Evolutionary conservation across 2,888 invertebrate species (phyloP), one percentile per base, ranked within the genome.

Genomic region (Stegana nigrithorax): DNA sequence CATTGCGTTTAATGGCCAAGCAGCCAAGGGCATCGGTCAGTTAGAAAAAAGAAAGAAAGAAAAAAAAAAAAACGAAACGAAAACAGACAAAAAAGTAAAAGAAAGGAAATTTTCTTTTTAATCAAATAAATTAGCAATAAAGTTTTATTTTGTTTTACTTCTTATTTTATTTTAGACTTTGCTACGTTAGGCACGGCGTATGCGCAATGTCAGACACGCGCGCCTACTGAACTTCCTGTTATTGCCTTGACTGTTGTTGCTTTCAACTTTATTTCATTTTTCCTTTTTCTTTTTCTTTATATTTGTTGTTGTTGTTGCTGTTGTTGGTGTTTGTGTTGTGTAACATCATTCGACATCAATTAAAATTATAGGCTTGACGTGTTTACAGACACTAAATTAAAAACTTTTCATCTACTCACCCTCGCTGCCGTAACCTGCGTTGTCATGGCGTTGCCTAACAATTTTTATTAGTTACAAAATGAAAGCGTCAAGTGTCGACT

Each of bases 101-200:
- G n/a, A 36, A 32, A 32, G n/a, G 1, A 7, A 2, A 36, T 2
- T n/a, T 36, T 3, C 36, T 36, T 1, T 25, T 21, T 66, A 75
- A 75, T 75, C 78, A 75, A 78, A 75, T 75, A 75, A 75, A 75
- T 75, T 78, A 78, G 75, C 76, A 73, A 74, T 75, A 75, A 76
- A 76, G 72, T 78, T 76, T 75, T 75, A 78, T 78, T 78, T 74
- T 6, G 21, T 17, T n/a, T 47, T 17, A 23, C 23, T 47, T 21
- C n/a, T 10, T 47, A 17, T 47, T 47, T n/a, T 25, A 47, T 14
- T 23, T 23, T 6, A 6, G 39, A 2, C 8, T 23, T 63, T 57
- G 32, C 21, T 42, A 47, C 47, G 67, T 53, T 60, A 55, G 66
- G 70, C 66, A 53, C 60, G 66, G 67, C 67, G 75, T 75, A 70